Evolutionary conservation across 2,797 vertebrate species (phyloP).

Genomic region (Syngnathus acus): DNA sequence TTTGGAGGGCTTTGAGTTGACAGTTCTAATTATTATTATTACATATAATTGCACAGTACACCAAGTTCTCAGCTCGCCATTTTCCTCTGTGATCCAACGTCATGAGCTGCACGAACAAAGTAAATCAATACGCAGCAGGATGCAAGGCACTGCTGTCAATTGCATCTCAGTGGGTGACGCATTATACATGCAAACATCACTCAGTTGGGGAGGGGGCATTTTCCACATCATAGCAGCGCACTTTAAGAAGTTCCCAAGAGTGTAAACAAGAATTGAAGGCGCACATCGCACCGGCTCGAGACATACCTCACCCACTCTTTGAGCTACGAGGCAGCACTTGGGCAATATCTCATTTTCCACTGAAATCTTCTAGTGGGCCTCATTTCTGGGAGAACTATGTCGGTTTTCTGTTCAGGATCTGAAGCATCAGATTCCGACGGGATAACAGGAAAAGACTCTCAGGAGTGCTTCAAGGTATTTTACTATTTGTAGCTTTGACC

Average conservation of each 20-base stretch:
- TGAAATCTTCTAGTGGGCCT: conserved; percentile 23
- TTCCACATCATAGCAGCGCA: not conserved
- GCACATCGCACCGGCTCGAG: conserved; percentile 37
- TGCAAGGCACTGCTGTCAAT: not conserved
- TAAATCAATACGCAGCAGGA: conserved; percentile 4
- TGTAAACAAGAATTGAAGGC: conserved; percentile 32
- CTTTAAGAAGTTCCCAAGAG: not conserved
- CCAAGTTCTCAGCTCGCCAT: conserved; percentile 17
- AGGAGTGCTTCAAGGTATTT: not conserved
- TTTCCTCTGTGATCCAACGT: conserved; percentile 22
- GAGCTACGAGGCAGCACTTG: conserved; percentile 23
- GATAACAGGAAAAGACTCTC: conserved; percentile 49
- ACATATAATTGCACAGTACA: conserved; percentile 26
- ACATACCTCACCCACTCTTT: conserved; percentile 45
- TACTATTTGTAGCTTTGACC: not conserved
- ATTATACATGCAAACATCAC: not conserved
- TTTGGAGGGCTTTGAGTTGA: conserved; percentile 43
- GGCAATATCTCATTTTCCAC: conserved; percentile 17
- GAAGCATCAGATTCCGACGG: conserved; percentile 28
- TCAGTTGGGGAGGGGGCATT: not conserved
- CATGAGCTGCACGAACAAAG: conserved; percentile 20
- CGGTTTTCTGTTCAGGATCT: conserved; percentile 16
- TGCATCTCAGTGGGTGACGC: not conserved
- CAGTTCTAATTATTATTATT: conserved; percentile 48
- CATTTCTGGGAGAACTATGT: conserved; percentile 26